These are phyloP conservation scores for Aromia moschata DNA, from an alignment of 2,888 invertebrate genomes.

Conservation along the genomic window DNA sequence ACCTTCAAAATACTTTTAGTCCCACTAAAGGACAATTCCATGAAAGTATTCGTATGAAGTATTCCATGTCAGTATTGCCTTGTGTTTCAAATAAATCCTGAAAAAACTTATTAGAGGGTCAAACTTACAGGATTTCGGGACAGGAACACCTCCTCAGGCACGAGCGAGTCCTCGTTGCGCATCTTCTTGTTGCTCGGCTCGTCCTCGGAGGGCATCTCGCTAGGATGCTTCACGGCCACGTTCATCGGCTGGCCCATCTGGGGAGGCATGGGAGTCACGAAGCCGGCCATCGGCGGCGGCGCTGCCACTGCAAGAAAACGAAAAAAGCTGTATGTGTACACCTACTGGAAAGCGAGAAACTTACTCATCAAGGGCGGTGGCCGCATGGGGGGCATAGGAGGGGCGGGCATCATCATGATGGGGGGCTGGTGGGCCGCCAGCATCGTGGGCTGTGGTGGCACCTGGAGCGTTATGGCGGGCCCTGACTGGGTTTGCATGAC, in stretches of 20 bases:
- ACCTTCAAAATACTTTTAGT: too few relatives aligned
- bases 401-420: conserved; percentile 72
- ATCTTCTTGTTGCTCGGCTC: conserved; percentile 89
- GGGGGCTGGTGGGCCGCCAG: conserved; percentile 65
- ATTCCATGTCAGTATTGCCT: too few relatives aligned
- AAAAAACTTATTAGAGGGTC: too few relatives aligned
- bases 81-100: too few relatives aligned
- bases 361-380: conserved; percentile 70
- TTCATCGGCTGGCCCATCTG: conserved; percentile 59
- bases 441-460: conserved; percentile 66
- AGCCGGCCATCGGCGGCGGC: conserved; percentile 64
- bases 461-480: conserved; percentile 59
- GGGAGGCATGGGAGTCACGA: conserved; percentile 61
- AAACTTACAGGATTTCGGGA: conserved; percentile 70
- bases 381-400: conserved; percentile 68
- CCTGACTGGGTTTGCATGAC: conserved; percentile 66
- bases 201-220: conserved; percentile 71
- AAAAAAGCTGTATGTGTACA: too few relatives aligned
- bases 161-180: conserved; percentile 90
- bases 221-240: conserved; percentile 64
- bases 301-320: conserved; percentile 59
- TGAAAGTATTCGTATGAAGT: too few relatives aligned
- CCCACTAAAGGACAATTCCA: too few relatives aligned
- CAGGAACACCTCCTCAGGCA: conserved; percentile 87
- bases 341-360: conserved; percentile 28